Conservation (phyloP, 1,140 invertebrate genomes). For the Parasteatoda tepidariorum region DNA sequence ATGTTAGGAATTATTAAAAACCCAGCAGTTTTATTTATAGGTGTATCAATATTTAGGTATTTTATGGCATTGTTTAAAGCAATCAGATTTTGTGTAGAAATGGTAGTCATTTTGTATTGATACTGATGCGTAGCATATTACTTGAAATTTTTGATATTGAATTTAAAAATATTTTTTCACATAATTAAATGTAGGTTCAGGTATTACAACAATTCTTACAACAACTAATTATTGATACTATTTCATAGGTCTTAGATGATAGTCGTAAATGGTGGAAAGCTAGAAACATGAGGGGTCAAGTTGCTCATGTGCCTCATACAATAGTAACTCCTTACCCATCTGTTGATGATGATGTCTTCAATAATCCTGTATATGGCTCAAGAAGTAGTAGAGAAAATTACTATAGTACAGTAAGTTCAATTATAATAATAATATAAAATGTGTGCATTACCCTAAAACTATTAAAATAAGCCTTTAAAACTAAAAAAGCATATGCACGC, state of each 20-base stretch:
- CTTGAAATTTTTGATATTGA: not conserved
- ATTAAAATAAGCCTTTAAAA: too few relatives aligned
- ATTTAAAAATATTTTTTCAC: not conserved
- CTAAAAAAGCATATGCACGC: too few relatives aligned
- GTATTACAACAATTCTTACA: not conserved
- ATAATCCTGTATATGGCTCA: constrained; percentile 73
- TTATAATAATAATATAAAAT: too few relatives aligned
- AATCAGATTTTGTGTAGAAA: not conserved
- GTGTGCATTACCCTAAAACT: too few relatives aligned
- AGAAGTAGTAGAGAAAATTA: constrained; percentile 53
- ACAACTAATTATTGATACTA: not conserved
- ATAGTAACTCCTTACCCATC: constrained; percentile 79
- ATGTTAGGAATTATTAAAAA: too few relatives aligned
- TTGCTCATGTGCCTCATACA: constrained; percentile 96
- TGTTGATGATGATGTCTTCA: constrained; percentile 74
- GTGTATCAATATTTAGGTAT: too few relatives aligned
- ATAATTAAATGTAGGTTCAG: not conserved
- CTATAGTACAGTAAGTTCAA: constrained; percentile 55
- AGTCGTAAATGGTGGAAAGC: constrained; percentile 99
- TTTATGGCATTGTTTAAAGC: too few relatives aligned
- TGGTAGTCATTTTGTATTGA: not conserved
- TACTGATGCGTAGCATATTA: not conserved
- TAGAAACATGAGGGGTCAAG: constrained; percentile 85
- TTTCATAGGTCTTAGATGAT: constrained; percentile 86
- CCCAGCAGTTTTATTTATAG: too few relatives aligned